phyloP scores from a whole-genome alignment of 1,140 invertebrate genomes.

The Aricia agestis region DNA sequence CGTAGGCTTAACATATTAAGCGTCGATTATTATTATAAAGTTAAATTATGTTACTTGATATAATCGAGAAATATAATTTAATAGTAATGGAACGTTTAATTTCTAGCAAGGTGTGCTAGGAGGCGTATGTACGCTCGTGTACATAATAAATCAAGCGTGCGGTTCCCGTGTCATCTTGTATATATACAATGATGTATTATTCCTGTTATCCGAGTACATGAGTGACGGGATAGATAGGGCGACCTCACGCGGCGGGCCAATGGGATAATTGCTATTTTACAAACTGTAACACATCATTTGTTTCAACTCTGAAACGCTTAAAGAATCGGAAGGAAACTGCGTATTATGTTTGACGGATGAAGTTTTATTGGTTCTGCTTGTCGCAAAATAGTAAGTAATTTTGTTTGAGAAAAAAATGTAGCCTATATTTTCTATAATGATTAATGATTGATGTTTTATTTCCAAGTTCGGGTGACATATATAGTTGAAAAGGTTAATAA shows the following conservation, averaged over 20 bases:
- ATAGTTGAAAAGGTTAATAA: too few species aligned
- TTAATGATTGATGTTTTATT: too few species aligned
- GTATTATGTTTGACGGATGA: too few species aligned
- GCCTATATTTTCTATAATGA: too few species aligned
- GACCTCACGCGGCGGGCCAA: slow-evolving; percentile 4
- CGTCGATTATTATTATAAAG: too few species aligned
- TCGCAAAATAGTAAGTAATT: too few species aligned
- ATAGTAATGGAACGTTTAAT: slow-evolving; percentile 12
- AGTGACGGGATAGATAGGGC: slow-evolving; percentile 6
- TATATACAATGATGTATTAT: slow-evolving; percentile 13
- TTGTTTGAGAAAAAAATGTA: too few species aligned
- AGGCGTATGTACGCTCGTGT: slow-evolving; percentile 1
- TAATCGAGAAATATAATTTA: background rate
- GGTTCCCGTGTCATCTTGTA: slow-evolving; percentile 5
- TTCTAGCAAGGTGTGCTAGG: slow-evolving; percentile 7
- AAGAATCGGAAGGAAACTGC: background rate
- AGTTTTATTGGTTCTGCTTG: too few species aligned
- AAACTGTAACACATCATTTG: background rate
- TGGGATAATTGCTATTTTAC: background rate
- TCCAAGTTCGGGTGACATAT: too few species aligned
- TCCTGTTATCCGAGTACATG: background rate
- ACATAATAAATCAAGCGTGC: slow-evolving; percentile 1
- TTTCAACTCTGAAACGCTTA: background rate
- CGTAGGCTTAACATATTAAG: too few species aligned
- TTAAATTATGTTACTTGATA: too few species aligned